Evolutionary conservation across 2,113 vertebrate genomes (phyloP).

Genomic region (Trichomycterus rosablanca): DNA sequence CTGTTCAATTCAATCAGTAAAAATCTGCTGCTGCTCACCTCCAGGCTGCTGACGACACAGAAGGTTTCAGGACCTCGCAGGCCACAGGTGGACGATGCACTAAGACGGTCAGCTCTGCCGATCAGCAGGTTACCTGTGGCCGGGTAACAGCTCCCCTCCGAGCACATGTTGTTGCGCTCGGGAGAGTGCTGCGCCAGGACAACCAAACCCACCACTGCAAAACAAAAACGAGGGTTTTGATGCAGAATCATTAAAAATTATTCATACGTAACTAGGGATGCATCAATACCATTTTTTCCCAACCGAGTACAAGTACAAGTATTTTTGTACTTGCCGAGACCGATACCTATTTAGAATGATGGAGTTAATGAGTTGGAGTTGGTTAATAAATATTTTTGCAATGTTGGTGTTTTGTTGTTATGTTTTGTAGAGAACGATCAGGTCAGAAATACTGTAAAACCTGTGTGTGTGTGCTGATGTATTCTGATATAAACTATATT

Average conservation of each 20-base stretch:
- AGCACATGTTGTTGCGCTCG: slow-evolving; percentile 78
- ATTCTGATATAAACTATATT: too few relatives aligned
- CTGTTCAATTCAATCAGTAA: neutral
- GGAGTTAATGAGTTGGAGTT: too few relatives aligned
- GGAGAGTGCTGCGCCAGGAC: slow-evolving; percentile 62
- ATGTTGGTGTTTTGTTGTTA: too few relatives aligned
- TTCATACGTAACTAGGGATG: too few relatives aligned
- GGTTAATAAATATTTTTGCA: too few relatives aligned
- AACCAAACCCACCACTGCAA: slow-evolving; percentile 59
- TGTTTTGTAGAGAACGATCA: too few relatives aligned
- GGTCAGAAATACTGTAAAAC: too few relatives aligned
- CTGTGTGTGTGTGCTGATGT: too few relatives aligned
- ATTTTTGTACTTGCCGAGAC: too few relatives aligned
- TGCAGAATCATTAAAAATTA: neutral
- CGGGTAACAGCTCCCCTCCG: slow-evolving; percentile 90
- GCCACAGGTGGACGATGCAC: slow-evolving; percentile 84
- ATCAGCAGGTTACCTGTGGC: slow-evolving; percentile 91
- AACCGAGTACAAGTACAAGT: too few relatives aligned
- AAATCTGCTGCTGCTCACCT: slow-evolving; percentile 62
- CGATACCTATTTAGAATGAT: too few relatives aligned
- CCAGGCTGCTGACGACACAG: slow-evolving; percentile 87
- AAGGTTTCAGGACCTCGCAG: slow-evolving; percentile 72
- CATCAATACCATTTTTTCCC: too few relatives aligned
- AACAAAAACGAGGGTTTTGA: neutral
- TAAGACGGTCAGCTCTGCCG: slow-evolving; percentile 77